Base-by-base conservation (phyloP, 2,888 invertebrate species). In the Lydus trimaculatus region DNA sequence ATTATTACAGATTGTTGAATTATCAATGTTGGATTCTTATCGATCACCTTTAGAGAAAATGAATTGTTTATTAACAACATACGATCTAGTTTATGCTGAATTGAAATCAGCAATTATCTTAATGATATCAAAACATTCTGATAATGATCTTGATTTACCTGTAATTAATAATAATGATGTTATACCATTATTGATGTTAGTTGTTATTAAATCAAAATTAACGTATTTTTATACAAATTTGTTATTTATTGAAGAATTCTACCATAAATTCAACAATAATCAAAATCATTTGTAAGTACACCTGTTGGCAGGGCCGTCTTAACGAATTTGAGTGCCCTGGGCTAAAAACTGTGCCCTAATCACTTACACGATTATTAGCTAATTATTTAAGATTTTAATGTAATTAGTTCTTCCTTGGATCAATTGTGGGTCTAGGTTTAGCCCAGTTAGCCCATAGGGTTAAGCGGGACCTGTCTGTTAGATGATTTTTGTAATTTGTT, bases 11-110 rank as follows among this genome's bases (percentile, higher is more conserved):
- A 72, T 86, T n/a, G 86, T 86, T 15, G 87, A 87, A 76, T 77
- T 87, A 64, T 85, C 87, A 1, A 83, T 84, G 63, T 71, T 87
- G 58, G 86, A 86, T 67, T 78, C 78, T 6, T 80, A 83, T 33
- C 81, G 81, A 70, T 85, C 84, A 63, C 86, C 87, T 2, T 72
- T 82, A 31, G 86, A 86, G 71, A 87, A 87, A 78, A 75, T 86
- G 2, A 75, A 81, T n/a, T 87, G 87, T 74, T 70, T 87, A 7
- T 84, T 83, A 64, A 80, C 82, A 11, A 83, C 86, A 0, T 81
- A 86, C 66, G 87, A 87, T 72, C 76, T 87, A n/a, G 82, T 85
- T 64, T 82, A 85, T 64, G 87, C 86, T 8, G 86, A 87, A 77
- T 75, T 86, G 13, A 87, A 87, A 78, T 81, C 82, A 17, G 85